These are phyloP conservation scores for Phorcus lineatus DNA, from an alignment of 2,888 invertebrate species.

Conservation along the genomic window DNA sequence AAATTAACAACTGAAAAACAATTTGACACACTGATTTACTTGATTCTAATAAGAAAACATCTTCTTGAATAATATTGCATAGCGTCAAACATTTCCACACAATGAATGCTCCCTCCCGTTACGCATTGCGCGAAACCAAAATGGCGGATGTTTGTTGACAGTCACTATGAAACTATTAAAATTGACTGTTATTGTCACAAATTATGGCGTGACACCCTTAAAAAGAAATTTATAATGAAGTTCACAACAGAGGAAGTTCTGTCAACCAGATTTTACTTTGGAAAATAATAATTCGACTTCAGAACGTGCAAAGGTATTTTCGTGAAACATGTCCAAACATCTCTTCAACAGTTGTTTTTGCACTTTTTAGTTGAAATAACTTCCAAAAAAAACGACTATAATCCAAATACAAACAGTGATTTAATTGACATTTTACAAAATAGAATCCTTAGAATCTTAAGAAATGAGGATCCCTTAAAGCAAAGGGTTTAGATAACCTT, in stretches of 20 bases:
- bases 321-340: neutral
- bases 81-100: neutral
- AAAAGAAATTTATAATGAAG: neutral
- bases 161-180: slow-evolving; percentile 30
- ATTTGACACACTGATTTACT: no score
- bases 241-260: neutral
- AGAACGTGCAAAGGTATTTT: neutral
- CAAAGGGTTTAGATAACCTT: no score
- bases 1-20: no score
- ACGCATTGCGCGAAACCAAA: slow-evolving; percentile 27
- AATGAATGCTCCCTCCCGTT: slow-evolving; percentile 13
- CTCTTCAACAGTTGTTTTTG: neutral
- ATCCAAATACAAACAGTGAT: no score
- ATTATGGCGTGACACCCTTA: neutral
- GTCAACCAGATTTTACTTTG: neutral
- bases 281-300: neutral
- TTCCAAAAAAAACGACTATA: no score
- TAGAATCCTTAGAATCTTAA: no score
- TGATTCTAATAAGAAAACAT: no score
- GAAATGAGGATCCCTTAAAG: no score
- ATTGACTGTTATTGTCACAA: neutral
- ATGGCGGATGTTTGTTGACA: slow-evolving; percentile 48
- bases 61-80: no score
- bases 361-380: no score
- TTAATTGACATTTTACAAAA: no score